Evolutionary conservation across 1,140 invertebrate species (phyloP), one percentile per base, ranked within the genome.

Genomic region (Patella vulgata): DNA sequence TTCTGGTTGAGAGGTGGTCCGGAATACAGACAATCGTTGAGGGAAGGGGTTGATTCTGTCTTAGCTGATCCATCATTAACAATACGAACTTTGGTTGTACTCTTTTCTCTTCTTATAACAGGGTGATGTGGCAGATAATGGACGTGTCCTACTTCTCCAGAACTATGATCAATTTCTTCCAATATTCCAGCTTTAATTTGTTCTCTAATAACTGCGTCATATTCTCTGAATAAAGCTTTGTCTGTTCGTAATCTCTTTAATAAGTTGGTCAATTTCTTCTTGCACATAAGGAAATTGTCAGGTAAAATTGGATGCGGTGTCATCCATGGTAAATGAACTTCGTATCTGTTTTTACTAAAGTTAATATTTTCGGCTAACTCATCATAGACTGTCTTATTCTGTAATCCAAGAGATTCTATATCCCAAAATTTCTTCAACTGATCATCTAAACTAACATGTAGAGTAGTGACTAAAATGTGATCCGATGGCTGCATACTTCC

Each of bases 101-200:
- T 8, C 14, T 36, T 36, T 36, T 36, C 33, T 36, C 33, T 36
- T 14, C 33, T 57, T n/a, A 43, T 43, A 5, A 57, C 39, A 19
- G 40, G 5, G 31, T 57, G 39, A 27, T 57, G 54, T 25, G 40
- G 54, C n/a, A 44, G 40, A 44, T 57, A 57, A 31, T 57, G 54
- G 2, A 43, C 23, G 11, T 46, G 12, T 17, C 27, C 14, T 17
- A 25, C 21, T 19, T 17, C 4, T 6, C 25, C 36, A 11, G 8
- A 14, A 9, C 12, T 44, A 19, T 48, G 9, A 27, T 28, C 9
- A 6, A 59, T 12, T 27, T 59, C 30, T 36, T 59, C 56, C n/a
- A 59, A 33, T 3, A 59, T 47, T 17, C 43, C 28, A 31, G 28
- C 11, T 9, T 31, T 27, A 23, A 31, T 44, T 33, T 59, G 56